Base-by-base conservation (phyloP, 2,888 invertebrate genomes). In the Helicoverpa assulta region DNA sequence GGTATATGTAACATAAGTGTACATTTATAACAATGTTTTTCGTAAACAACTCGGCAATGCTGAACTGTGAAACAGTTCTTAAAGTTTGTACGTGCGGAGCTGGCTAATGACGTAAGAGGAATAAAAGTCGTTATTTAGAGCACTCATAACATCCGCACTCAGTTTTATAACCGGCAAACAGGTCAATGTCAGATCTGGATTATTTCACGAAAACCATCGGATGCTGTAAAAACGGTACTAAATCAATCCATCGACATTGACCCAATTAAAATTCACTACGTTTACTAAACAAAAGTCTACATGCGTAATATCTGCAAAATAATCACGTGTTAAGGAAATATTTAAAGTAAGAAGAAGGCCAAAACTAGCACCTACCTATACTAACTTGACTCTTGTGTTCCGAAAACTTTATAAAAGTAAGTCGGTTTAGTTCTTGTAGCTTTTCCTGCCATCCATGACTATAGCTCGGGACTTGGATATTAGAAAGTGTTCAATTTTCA, bases 141-240 rank as follows among this genome's bases (percentile, higher is more conserved):
- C 65, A 40, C 37, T 56, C 69, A 76, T 67, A 73, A 79, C 73
- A 77, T 82, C 62, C 66, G 55, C 62, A 55, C 66, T 43, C 67
- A 70, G 63, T 58, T 71, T 66, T 79, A 77, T 77, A 74, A 76
- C 56, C 61, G 73, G 76, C 70, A 88, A 86, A 65, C 74, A 65
- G 86, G 87, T 85, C 88, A 88, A 78, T 85, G 86, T 76, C 79
- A 73, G 61, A 51, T 75, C 76, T 70, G 75, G 78, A 75, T 76
- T 70, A 75, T 52, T 70, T 76, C 62, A 70, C 74, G 58, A 68
- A 70, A 69, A 64, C 68, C 62, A 66, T 58, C 69, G 61, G 51
- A 62, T 80, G 73, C 74, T 80, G 57, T 76, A 68, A 64, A 73
- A 73, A 76, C 58, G 59, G 14, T 54, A 66, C 57, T 26, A 26